Percentiles rank a stretch among this genome's conserved stretches.
Conservation (phyloP, 2,113 vertebrate species). For the Chlamydotis undulata region DNA sequence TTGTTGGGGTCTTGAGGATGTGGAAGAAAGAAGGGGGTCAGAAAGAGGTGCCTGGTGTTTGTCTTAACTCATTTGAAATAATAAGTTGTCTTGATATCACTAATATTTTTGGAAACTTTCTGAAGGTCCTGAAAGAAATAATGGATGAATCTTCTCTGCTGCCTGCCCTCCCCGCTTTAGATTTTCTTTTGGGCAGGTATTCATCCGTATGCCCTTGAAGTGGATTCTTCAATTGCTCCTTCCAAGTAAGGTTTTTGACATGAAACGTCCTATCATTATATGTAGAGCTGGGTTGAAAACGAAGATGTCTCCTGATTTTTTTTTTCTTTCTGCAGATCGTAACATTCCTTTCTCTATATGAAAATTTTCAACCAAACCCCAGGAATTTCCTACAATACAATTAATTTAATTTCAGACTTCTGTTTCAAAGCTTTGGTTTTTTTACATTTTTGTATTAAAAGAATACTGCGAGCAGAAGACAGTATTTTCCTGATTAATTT, state of each 20-base stretch:
- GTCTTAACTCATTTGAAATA: neutral
- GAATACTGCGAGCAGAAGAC: neutral
- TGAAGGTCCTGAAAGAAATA: neutral
- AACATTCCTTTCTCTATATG: neutral
- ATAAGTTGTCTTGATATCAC: neutral
- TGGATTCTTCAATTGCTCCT: neutral
- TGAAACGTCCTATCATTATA: neutral
- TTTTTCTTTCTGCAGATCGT: neutral
- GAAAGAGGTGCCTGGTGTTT: neutral
- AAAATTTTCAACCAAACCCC: neutral
- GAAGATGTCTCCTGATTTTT: neutral
- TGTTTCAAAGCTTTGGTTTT: neutral
- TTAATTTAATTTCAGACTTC: neutral
- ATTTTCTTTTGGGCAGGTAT: neutral
- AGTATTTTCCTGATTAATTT: neutral
- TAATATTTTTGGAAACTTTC: neutral
- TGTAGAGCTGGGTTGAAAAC: neutral
- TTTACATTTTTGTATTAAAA: neutral
- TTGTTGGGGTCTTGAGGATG: neutral
- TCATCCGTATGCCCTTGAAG: neutral
- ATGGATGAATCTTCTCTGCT: neutral
- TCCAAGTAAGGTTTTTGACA: neutral
- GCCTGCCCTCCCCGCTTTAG: neutral
- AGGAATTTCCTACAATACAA: neutral
- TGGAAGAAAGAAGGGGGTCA: neutral